Base-by-base conservation (phyloP, 1,140 invertebrate species). In the Heliconius himera region DNA sequence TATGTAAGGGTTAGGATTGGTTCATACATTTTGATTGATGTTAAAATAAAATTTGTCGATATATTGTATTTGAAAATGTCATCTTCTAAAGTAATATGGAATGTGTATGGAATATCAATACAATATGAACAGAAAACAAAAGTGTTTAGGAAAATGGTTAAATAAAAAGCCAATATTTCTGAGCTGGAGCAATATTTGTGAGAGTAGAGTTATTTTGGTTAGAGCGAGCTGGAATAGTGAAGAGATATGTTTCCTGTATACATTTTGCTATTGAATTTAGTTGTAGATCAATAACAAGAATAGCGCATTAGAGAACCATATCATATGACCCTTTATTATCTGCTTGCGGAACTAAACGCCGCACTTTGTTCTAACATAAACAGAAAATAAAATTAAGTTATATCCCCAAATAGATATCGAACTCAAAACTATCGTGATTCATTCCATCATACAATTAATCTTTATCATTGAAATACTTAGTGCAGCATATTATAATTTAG, bases 1-100 rank as follows among this genome's bases (percentile, higher is more conserved):
- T 54, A 56, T 22, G 2, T 16, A 66, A 26, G 26, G 56, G 56
- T 66, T 29, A 66, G 56, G 3, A 29, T 66, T 66, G 56, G 56
- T 26, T 66, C 56, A 66, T 66, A 66, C 56, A 66, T 66, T 66
- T 66, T 66, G 56, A 66, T 66, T 66, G 22, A 66, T 66, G 56
- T 66, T 66, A 66, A 66, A 66, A 66, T 66, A 66, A 60, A 60
- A 26, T 66, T 66, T 26, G 9, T 13, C n/a, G 8, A 13, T 26
- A 13, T 66, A 66, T 16, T 29, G 60, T 16, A 26, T 66, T 26
- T 66, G 60, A 26, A 66, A 3, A 2, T 29, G 3, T 26, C 29
- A 13, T 66, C n/a, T 16, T 66, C 22, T 13, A 66, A 16, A 56
- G 20, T 56, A 2, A 26, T 11, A 66, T 3, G 3, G 9, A 13